phyloP scores from a whole-genome alignment of 2,113 vertebrate genomes.

The Gambusia holbrooki region DNA sequence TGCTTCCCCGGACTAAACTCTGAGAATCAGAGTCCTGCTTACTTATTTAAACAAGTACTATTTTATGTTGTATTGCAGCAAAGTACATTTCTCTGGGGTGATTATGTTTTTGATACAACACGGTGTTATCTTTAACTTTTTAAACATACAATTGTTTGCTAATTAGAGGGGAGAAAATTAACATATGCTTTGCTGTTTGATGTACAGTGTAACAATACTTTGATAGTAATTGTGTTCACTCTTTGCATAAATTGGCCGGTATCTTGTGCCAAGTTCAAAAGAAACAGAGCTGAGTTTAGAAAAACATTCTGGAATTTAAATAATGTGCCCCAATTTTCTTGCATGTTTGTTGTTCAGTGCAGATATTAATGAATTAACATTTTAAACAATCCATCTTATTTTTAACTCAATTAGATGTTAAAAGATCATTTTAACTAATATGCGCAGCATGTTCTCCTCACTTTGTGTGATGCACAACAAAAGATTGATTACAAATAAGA shows the following conservation, averaged over 20 bases:
- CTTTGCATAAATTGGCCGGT: constrained; percentile 77
- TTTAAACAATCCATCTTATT: constrained; percentile 82
- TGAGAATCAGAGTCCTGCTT: constrained; percentile 1
- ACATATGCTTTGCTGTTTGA: constrained; percentile 79
- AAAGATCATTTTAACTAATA: constrained; percentile 81
- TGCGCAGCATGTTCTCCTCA: constrained; percentile 66
- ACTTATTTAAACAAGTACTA: constrained; percentile 59
- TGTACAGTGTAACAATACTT: constrained; percentile 75
- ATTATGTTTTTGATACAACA: constrained; percentile 74
- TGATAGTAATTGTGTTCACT: constrained; percentile 71
- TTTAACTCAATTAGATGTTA: constrained; percentile 83
- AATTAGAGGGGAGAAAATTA: constrained; percentile 80
- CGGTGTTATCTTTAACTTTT: constrained; percentile 77
- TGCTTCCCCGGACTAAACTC: constrained; percentile 21
- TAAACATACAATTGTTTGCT: constrained; percentile 81
- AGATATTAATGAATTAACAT: constrained; percentile 82
- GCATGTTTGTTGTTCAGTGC: constrained; percentile 76
- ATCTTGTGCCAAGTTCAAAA: constrained; percentile 82
- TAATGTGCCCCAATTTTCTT: constrained; percentile 76
- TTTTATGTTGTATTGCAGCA: constrained; percentile 44
- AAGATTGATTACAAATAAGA: constrained; percentile 80
- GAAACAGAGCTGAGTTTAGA: constrained; percentile 68
- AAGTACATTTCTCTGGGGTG: constrained; percentile 63
- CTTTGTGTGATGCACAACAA: constrained; percentile 81
- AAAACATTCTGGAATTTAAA: constrained; percentile 78